Evolutionary conservation across 2,797 vertebrate species (phyloP).

Genomic region (Tenualosa thibaudeaui): DNA sequence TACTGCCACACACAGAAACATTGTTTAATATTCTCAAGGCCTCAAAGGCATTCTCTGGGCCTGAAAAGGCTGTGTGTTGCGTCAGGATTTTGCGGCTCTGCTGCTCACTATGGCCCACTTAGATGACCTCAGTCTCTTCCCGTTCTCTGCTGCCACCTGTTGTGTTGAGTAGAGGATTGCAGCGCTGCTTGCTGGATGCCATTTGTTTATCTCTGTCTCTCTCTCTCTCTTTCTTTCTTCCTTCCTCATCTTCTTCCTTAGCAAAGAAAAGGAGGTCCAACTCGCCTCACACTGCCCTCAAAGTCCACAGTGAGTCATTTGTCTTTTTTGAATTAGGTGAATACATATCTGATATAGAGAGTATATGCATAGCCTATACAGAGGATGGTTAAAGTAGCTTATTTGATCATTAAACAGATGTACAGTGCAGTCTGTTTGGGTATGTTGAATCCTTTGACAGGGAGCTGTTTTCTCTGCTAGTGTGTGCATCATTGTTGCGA

Average conservation of each 20-base stretch:
- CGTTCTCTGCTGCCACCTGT: conserved; percentile 56
- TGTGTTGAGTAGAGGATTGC: conserved; percentile 51
- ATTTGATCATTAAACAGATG: neutral
- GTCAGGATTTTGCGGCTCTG: neutral
- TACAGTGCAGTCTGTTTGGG: neutral
- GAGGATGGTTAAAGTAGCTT: neutral
- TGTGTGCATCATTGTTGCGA: neutral
- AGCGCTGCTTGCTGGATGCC: neutral
- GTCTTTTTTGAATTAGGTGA: neutral
- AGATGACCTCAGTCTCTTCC: conserved; percentile 37
- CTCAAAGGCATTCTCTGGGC: neutral
- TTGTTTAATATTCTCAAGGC: conserved; percentile 8
- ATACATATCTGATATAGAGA: no score
- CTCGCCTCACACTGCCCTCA: conserved; percentile 94
- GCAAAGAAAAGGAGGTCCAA: conserved; percentile 99
- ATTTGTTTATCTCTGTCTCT: conserved; percentile 28
- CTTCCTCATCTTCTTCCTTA: conserved; percentile 62
- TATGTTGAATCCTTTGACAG: no score
- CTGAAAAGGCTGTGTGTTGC: conserved; percentile 10
- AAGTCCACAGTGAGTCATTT: conserved; percentile 91
- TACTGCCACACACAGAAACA: neutral
- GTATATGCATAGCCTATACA: neutral
- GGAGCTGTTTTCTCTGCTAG: neutral
- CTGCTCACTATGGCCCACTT: conserved; percentile 18
- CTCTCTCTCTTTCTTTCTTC: conserved; percentile 25